Conservation (phyloP, 2,888 invertebrate genomes). For the Epistrophe eligans region DNA sequence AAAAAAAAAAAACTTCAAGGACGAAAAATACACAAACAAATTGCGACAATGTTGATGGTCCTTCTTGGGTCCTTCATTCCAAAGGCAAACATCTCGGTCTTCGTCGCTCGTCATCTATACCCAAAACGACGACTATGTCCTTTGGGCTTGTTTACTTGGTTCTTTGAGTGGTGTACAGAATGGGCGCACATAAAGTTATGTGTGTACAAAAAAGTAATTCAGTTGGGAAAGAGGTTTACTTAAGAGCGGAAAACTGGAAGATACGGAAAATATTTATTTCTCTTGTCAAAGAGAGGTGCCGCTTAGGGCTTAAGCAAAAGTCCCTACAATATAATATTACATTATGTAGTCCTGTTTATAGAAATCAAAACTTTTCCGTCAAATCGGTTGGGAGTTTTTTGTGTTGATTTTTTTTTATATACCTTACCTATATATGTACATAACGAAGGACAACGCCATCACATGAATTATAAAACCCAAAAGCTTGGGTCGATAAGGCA, state of each 20-base stretch:
- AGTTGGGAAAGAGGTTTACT: conserved; percentile 13
- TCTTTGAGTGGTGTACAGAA: background rate
- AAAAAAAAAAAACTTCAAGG: conserved; percentile 25
- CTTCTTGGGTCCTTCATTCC: conserved; percentile 10
- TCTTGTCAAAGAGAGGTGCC: conserved; percentile 7
- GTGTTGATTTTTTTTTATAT: background rate
- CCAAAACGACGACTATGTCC: background rate
- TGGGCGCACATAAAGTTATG: background rate
- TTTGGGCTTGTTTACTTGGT: conserved; percentile 21
- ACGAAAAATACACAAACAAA: conserved; percentile 53
- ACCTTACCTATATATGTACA: too few relatives aligned
- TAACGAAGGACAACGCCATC: background rate
- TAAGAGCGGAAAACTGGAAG: conserved; percentile 15
- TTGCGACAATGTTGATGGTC: conserved; percentile 50
- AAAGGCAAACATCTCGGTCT: conserved; percentile 10
- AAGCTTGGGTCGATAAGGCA: background rate
- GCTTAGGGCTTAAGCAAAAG: background rate
- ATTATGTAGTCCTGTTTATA: background rate
- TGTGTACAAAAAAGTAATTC: background rate
- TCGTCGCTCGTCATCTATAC: background rate
- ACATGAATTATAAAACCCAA: conserved; percentile 4
- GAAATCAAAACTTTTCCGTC: conserved; percentile 14
- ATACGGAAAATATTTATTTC: background rate
- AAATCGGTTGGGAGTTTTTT: conserved; percentile 12
- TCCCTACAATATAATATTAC: background rate